A percentile compares a stretch with the other conserved stretches of the same genome.
These are phyloP conservation scores for Pycnonotus jocosus DNA, from an alignment of 2,113 vertebrate genomes.

Conservation along the genomic window DNA sequence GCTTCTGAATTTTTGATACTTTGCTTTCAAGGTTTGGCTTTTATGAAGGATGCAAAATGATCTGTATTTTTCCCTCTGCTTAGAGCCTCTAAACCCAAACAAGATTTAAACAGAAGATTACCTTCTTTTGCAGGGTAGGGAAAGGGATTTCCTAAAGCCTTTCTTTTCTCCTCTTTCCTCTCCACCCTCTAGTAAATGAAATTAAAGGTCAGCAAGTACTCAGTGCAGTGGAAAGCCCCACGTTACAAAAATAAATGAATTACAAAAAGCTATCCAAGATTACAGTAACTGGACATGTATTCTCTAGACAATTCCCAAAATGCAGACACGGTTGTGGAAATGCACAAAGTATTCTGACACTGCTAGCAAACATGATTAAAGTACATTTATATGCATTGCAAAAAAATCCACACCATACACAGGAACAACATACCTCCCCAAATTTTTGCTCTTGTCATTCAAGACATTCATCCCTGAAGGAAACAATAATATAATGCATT, in stretches of 20 bases:
- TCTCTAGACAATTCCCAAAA: not conserved
- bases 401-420: not conserved
- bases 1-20: not conserved
- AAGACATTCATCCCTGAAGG: not conserved
- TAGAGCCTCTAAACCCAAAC: not conserved
- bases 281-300: not conserved
- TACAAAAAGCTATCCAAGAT: not conserved
- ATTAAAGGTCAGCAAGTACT: conserved; percentile 32
- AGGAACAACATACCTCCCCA: not conserved
- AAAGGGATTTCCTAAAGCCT: conserved; percentile 41
- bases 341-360: not conserved
- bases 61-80: not conserved
- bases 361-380: not conserved
- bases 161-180: conserved; percentile 35
- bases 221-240: not conserved
- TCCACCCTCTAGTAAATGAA: conserved; percentile 11
- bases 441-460: not conserved
- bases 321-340: not conserved
- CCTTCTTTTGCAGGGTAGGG: not conserved
- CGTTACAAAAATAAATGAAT: not conserved
- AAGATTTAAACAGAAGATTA: not conserved
- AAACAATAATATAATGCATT: not conserved
- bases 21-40: not conserved
- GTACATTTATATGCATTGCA: not conserved
- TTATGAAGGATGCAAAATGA: not conserved